Evolutionary conservation across 2,797 vertebrate species (phyloP).

Genomic region (Parauchenoglanis ngamensis): DNA sequence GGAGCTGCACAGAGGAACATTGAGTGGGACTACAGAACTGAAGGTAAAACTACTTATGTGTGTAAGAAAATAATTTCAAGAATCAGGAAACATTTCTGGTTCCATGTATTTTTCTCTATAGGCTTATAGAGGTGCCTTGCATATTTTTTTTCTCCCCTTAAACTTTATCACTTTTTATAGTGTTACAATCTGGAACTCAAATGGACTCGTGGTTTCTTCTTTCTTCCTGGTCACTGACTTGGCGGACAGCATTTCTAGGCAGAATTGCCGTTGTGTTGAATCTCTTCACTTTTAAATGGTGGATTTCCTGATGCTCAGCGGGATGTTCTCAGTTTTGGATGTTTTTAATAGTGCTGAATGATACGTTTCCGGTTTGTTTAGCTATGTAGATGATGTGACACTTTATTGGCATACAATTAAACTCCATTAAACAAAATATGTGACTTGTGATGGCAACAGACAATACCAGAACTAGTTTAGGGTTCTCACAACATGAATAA

Average conservation of each 20-base stretch:
- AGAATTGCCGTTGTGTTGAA: not conserved
- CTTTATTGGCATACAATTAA: not conserved
- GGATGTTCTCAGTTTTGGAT: not conserved
- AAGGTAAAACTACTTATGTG: slow-evolving; percentile 65
- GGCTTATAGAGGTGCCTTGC: not conserved
- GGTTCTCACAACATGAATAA: not conserved
- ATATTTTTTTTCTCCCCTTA: not conserved
- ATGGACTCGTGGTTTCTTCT: not conserved
- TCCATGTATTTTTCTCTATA: not conserved
- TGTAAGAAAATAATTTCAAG: not conserved
- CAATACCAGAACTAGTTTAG: not conserved
- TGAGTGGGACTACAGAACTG: slow-evolving; percentile 66
- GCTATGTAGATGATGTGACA: not conserved
- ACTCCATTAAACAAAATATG: not conserved
- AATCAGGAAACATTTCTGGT: not conserved
- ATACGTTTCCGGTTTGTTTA: not conserved
- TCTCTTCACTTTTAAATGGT: not conserved
- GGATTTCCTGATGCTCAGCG: not conserved
- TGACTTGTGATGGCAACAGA: not conserved
- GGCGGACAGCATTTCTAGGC: not conserved
- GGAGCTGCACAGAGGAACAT: slow-evolving; percentile 62
- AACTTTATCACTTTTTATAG: not conserved
- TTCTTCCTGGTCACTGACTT: not conserved
- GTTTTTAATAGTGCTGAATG: not conserved
- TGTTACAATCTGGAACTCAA: not conserved